A percentile compares a stretch with the other conserved stretches of the same genome.
These are phyloP conservation scores for Potorous gilbertii DNA, from an alignment of 2,797 vertebrate genomes.

Conservation along the genomic window DNA sequence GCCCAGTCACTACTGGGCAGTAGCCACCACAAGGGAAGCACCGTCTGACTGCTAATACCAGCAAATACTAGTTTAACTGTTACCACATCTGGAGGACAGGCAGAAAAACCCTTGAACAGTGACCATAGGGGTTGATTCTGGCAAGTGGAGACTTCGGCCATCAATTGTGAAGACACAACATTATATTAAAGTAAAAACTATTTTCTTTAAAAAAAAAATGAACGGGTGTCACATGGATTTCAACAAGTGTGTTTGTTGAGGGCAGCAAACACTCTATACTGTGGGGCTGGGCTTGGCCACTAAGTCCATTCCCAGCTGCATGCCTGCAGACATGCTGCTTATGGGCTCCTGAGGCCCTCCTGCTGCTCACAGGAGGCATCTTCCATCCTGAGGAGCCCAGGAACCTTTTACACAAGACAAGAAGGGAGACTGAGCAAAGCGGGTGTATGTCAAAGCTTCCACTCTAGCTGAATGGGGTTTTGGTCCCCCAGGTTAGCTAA, in stretches of 20 bases:
- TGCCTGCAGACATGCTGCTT: slow-evolving; percentile 29
- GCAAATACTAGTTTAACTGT: background rate
- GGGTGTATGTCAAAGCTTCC: background rate
- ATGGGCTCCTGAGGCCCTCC: slow-evolving; percentile 16
- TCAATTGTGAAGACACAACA: slow-evolving; percentile 47
- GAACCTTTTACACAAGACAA: background rate
- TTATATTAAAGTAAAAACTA: slow-evolving; percentile 74
- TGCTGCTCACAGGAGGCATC: background rate
- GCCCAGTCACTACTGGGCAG: background rate
- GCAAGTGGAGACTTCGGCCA: slow-evolving; percentile 52
- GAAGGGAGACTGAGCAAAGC: background rate
- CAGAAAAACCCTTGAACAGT: background rate
- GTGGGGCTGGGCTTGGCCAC: slow-evolving; percentile 10
- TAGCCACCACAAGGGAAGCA: background rate
- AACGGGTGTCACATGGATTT: slow-evolving; percentile 4
- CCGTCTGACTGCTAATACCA: background rate
- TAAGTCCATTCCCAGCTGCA: background rate
- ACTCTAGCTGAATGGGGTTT: background rate
- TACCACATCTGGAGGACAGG: background rate
- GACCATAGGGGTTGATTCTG: background rate
- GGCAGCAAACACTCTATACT: slow-evolving; percentile 9
- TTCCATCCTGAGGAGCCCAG: background rate
- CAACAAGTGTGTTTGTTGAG: slow-evolving; percentile 42
- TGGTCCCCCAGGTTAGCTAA: slow-evolving; percentile 82
- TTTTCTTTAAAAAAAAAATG: slow-evolving; percentile 33